These are phyloP conservation scores for Leptinotarsa texana DNA, from an alignment of 1,140 invertebrate genomes.

Conservation along the genomic window DNA sequence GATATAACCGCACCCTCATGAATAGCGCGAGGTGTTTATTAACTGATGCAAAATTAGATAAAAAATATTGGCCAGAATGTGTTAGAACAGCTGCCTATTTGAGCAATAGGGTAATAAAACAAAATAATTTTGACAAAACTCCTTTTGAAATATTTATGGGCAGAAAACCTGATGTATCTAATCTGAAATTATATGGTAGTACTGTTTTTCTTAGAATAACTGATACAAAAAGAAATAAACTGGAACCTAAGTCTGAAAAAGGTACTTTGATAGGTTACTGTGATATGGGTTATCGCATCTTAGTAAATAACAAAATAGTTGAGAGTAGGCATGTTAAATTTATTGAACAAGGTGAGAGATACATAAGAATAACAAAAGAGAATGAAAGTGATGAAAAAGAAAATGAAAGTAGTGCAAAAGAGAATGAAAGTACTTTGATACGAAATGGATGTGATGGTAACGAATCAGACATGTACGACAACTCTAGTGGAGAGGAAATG, in stretches of 20 bases:
- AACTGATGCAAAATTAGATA: conserved; percentile 34
- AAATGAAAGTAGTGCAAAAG: conserved; percentile 10
- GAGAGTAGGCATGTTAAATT: too few species aligned
- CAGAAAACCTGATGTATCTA: conserved; percentile 38
- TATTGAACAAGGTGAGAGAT: too few species aligned
- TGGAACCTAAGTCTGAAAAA: conserved; percentile 48
- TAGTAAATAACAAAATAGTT: too few species aligned
- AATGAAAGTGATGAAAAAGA: conserved; percentile 15
- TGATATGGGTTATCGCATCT: too few species aligned
- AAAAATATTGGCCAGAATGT: conserved; percentile 42
- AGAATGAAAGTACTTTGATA: neutral
- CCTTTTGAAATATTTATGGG: conserved; percentile 44
- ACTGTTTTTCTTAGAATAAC: conserved; percentile 50
- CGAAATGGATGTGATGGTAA: too few species aligned
- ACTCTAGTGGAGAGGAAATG: too few species aligned
- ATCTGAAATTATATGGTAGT: conserved; percentile 46
- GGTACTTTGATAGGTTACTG: conserved; percentile 26
- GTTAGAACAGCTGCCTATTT: conserved; percentile 42
- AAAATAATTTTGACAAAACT: conserved; percentile 37
- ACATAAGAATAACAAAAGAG: too few species aligned
- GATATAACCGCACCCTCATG: conserved; percentile 40
- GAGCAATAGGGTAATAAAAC: conserved; percentile 34
- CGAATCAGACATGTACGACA: too few species aligned
- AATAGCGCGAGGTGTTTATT: conserved; percentile 45
- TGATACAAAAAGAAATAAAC: conserved; percentile 50